Evolutionary conservation across 2,797 vertebrate genomes (phyloP), one percentile per base, ranked within the genome.

Genomic region (Lutjanus campechanus): DNA sequence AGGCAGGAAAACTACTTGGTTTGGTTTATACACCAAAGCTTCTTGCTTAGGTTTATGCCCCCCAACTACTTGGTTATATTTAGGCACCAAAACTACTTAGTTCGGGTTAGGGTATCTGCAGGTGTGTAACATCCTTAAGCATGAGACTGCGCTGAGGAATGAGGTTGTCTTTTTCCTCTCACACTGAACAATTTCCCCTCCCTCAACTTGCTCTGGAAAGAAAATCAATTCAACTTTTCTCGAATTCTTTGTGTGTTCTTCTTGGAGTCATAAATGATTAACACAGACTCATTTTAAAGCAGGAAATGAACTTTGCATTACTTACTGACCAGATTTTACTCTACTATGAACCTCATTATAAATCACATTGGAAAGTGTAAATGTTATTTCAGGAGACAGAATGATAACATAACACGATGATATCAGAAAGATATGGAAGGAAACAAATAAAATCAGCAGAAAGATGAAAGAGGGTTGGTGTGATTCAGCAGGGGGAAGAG

Each of bases 391-490:
- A 7, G 20, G 53, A 55, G 22, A 11, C 53, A 12, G 11, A 22
- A 55, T 25, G 22, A 55, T 55, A 7, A 13, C 40, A 25, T 36
- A 36, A 44, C 44, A 69, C 49, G 12, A 29, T 67, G 17, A 65
- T 47, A 56, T 67, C 58, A 60, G 25, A 59, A 58, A 54, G 41
- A 69, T 13, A 10, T 11, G 61, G 4, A 25, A 44, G 41, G 44
- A 59, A 66, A 69, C 13, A 60, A 60, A 68, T 59, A 47, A n/a
- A 73, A 62, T 50, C 19, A 20, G 46, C 22, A 49, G 10, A 60
- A 64, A n/a, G 9, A 76, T 54, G 15, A 65, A 56, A 63, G 71
- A 44, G 19, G 44, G 53, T 56, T 29, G 47, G 17, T 44, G 49
- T 40, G 69, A 71, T 29, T 68, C n/a, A 60, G 6, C 8, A n/a